These are phyloP conservation scores for Lapara coniferarum DNA, from an alignment of 2,888 invertebrate species.

Conservation along the genomic window DNA sequence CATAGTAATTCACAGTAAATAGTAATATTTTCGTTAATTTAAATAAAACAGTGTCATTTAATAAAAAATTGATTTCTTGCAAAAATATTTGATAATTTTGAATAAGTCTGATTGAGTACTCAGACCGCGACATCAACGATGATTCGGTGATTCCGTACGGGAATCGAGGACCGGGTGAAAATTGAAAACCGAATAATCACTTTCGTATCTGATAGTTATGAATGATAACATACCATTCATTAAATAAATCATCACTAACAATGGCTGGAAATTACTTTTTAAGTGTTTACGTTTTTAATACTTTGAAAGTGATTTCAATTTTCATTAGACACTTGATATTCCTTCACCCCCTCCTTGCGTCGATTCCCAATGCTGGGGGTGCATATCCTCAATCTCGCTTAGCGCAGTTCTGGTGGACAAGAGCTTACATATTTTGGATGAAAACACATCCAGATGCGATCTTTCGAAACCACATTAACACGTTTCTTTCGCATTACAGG, in stretches of 20 bases:
- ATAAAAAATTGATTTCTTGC: background rate
- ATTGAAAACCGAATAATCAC: background rate
- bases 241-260: background rate
- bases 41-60: no score
- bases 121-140: slow-evolving; percentile 3
- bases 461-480: no score
- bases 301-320: background rate
- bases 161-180: slow-evolving; percentile 1
- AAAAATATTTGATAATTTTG: background rate
- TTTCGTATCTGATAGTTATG: background rate
- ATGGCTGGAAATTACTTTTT: background rate
- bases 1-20: no score
- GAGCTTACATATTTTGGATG: no score
- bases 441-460: no score
- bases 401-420: no score
- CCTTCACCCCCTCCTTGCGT: no score
- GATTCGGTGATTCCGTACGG: background rate
- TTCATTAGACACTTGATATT: no score
- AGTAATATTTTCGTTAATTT: no score
- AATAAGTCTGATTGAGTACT: background rate
- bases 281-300: background rate
- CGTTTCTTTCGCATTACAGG: no score
- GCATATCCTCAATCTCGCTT: no score
- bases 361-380: no score
- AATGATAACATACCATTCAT: background rate